Evolutionary conservation across 2,113 vertebrate species (phyloP).

Genomic region (Oriolus oriolus): DNA sequence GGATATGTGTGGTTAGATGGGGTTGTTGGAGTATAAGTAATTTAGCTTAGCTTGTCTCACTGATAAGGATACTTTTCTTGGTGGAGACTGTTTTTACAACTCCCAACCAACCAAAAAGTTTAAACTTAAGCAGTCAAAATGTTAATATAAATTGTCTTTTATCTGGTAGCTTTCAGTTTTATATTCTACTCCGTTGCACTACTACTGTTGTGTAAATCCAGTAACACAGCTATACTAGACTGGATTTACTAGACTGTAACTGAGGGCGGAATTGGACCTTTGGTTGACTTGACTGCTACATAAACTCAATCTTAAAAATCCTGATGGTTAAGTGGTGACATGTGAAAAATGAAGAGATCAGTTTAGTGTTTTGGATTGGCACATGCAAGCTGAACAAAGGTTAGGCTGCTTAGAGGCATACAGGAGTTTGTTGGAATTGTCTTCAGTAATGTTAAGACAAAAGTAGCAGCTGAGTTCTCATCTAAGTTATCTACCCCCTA

Average conservation of each 20-base stretch:
- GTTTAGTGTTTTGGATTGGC: not conserved
- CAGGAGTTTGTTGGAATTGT: not conserved
- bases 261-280: not conserved
- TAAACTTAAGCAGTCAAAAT: not conserved
- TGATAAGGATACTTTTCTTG: not conserved
- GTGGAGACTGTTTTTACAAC: not conserved
- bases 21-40: constrained; percentile 50
- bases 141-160: not conserved
- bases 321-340: not conserved
- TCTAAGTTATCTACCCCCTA: not conserved
- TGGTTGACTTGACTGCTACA: not conserved
- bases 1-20: not conserved
- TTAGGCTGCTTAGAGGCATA: not conserved
- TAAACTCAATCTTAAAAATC: not conserved
- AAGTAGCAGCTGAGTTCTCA: not conserved
- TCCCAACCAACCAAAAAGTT: not conserved
- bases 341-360: not conserved
- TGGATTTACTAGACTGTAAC: not conserved
- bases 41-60: constrained; percentile 26
- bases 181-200: not conserved
- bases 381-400: not conserved
- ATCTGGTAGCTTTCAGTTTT: not conserved
- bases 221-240: not conserved
- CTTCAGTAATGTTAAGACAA: not conserved
- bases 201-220: not conserved